Conservation (phyloP, 2,888 invertebrate species). For the Yponomeuta evonymella region DNA sequence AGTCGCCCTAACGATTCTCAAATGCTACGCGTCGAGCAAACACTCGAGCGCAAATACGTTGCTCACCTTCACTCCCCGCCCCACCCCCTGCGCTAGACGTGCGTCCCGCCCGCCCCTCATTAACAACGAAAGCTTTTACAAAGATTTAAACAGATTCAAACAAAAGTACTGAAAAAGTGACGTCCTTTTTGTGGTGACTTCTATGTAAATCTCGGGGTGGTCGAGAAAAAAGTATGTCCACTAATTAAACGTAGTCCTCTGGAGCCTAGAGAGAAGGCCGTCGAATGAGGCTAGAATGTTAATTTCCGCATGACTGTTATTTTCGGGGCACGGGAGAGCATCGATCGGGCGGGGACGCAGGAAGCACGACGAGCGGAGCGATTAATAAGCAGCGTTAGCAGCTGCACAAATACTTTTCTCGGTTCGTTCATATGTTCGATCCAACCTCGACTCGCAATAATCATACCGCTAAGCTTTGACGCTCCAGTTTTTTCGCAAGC, state of each 20-base stretch:
- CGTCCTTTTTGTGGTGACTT: conserved; percentile 66
- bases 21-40: conserved; percentile 69
- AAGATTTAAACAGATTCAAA: conserved; percentile 67
- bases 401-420: conserved; percentile 62
- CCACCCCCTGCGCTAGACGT: conserved; percentile 25
- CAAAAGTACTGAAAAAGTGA: conserved; percentile 62
- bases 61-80: conserved; percentile 35
- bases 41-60: conserved; percentile 59
- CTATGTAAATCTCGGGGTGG: conserved; percentile 61
- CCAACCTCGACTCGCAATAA: conserved; percentile 48
- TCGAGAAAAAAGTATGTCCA: conserved; percentile 50
- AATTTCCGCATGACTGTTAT: conserved; percentile 47
- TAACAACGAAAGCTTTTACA: conserved; percentile 65
- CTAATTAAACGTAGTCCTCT: conserved; percentile 62
- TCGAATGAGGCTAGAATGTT: conserved; percentile 53
- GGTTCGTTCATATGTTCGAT: conserved; percentile 60
- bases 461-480: conserved; percentile 57
- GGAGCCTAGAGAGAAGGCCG: conserved; percentile 42
- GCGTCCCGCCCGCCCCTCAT: conserved; percentile 49
- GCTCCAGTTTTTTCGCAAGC: conserved; percentile 41
- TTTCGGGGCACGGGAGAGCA: conserved; percentile 43
- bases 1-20: conserved; percentile 71
- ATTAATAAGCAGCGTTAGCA: conserved; percentile 27
- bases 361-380: background rate
- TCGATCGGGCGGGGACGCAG: background rate